Percentiles rank a stretch among this genome's conserved stretches.
Conservation (phyloP, 2,888 invertebrate species). For the Leuctra nigra region DNA sequence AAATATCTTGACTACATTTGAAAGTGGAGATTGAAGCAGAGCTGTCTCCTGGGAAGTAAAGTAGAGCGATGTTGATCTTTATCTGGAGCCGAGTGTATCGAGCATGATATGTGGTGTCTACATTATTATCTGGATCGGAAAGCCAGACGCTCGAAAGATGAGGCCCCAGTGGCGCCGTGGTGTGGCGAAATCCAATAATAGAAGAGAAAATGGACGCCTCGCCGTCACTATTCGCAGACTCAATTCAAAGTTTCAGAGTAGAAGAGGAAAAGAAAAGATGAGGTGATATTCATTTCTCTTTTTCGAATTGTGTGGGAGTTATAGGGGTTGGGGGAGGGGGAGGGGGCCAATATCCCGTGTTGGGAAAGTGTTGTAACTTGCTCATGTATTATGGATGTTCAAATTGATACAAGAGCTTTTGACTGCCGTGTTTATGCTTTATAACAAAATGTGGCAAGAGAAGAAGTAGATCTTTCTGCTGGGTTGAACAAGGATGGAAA, state of each 20-base stretch:
- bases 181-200: slow-evolving; percentile 18
- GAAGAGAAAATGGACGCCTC: slow-evolving; percentile 20
- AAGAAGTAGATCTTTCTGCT: too few relatives aligned
- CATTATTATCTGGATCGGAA: slow-evolving; percentile 7
- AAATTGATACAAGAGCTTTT: neutral
- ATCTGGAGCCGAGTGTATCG: too few relatives aligned
- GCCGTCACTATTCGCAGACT: slow-evolving; percentile 23
- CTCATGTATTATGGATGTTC: slow-evolving; percentile 12
- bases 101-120: slow-evolving; percentile 15
- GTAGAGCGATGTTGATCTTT: too few relatives aligned
- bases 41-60: too few relatives aligned
- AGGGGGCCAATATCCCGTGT: neutral
- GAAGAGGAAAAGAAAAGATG: slow-evolving; percentile 14
- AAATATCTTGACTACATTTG: too few relatives aligned
- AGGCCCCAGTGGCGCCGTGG: slow-evolving; percentile 21
- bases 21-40: too few relatives aligned
- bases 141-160: slow-evolving; percentile 20
- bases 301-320: slow-evolving; percentile 24
- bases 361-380: neutral
- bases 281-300: slow-evolving; percentile 21
- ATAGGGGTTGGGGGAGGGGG: neutral
- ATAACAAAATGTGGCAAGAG: neutral
- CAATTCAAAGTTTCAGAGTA: slow-evolving; percentile 25
- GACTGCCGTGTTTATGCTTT: neutral
- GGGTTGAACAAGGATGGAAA: too few relatives aligned